Base-by-base conservation (phyloP, 2,888 invertebrate species). In the Temnothorax unifasciatus region DNA sequence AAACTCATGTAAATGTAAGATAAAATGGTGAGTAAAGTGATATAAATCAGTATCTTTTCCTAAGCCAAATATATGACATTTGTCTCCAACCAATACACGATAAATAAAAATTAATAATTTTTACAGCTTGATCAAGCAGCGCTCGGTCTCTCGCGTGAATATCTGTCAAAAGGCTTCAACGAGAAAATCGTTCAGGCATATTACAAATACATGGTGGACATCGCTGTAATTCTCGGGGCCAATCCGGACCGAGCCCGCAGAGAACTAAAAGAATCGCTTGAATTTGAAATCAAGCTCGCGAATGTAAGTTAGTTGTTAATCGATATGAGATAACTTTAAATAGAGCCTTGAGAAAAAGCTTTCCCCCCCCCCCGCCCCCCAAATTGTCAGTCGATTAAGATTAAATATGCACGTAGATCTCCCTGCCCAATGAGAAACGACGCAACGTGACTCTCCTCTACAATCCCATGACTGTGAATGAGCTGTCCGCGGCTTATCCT, bases 381-480 rank as follows among this genome's bases (percentile, higher is more conserved):
- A 52, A 71, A 50, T 3, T 21, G 1, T 68, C 38, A 6, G 41
- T 77, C 54, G 18, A 54, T 29, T 44, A 25, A 69, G 6, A 34
- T 44, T 29, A 18, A 38, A 69, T 50, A 34, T 73, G 18, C 8
- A 25, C 1, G 0, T 13, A 94, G 93, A 92, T 93, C 50, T 93
- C 94, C 1, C 82, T 93, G 57, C 98, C 98, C 6, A 96, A 97
- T 91, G 99, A 99, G 94, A 97, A 99, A 95, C 96, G 99, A 64
- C 96, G 99, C 88, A 98, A 99, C 94, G 98, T 98, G 9, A 97
- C 98, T 6, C 97, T 97, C 88, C 96, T 99, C n/a, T 99, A 99
- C 95, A 99, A 99, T 92, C 97, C 98, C 9, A 98, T 98, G 97
- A 97, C 97, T 0, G 95, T 99, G n/a, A 95, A 95, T 1, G 96